Evolutionary conservation across 1,140 invertebrate genomes (phyloP).

Genomic region (Popillia japonica): DNA sequence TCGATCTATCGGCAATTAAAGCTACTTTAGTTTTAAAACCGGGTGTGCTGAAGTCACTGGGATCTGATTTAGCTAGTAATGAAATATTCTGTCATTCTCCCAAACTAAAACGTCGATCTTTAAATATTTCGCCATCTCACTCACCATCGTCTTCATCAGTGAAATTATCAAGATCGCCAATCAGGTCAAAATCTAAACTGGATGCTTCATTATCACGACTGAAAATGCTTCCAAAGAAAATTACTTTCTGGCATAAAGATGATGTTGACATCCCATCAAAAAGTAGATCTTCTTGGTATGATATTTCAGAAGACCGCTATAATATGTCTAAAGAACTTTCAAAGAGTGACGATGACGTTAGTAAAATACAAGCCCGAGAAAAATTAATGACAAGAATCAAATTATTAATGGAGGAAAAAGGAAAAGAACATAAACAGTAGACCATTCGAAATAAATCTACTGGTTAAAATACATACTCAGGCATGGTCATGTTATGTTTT

Average conservation of each 20-base stretch:
- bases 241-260: conserved; percentile 42
- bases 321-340: conserved; percentile 38
- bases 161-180: conserved; percentile 19
- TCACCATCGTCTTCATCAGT: not conserved
- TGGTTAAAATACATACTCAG: conserved; percentile 31
- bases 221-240: conserved; percentile 39
- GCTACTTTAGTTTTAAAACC: conserved; percentile 57
- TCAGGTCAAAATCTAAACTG: conserved; percentile 46
- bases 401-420: conserved; percentile 34
- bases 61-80: conserved; percentile 47
- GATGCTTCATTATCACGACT: conserved; percentile 28
- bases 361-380: conserved; percentile 22
- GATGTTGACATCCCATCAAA: not conserved
- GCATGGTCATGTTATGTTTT: conserved; percentile 39
- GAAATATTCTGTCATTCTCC: conserved; percentile 53
- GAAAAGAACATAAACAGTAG: conserved; percentile 35
- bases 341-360: conserved; percentile 40
- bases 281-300: conserved; percentile 40
- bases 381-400: conserved; percentile 26
- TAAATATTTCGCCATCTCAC: conserved; percentile 6
- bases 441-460: conserved; percentile 17
- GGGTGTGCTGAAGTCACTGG: conserved; percentile 53
- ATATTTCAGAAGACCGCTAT: conserved; percentile 21
- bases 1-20: conserved; percentile 49
- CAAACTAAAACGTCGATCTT: conserved; percentile 49